phyloP scores from a whole-genome alignment of 2,113 vertebrate genomes.

The Clarias gariepinus region DNA sequence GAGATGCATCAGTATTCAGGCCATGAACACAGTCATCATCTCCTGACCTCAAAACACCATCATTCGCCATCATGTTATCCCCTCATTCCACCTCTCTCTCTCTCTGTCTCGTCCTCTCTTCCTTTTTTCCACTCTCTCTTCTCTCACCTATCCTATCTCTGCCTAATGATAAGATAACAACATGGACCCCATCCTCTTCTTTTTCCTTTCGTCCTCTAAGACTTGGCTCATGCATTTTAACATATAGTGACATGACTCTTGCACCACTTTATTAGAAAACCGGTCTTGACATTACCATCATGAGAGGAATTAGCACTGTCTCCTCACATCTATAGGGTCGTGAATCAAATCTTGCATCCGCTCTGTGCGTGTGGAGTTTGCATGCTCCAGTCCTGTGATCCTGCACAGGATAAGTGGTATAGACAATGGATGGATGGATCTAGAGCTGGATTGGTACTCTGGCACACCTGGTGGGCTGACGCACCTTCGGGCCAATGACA shows the following conservation, averaged over 20 bases:
- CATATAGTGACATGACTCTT: neutral
- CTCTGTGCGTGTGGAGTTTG: too few relatives aligned
- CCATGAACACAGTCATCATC: constrained; percentile 56
- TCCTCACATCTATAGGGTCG: too few relatives aligned
- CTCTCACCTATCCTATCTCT: neutral
- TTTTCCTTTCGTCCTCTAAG: neutral
- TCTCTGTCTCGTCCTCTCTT: neutral
- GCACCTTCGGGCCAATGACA: too few relatives aligned
- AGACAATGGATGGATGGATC: too few relatives aligned
- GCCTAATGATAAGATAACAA: neutral
- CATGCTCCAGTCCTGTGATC: too few relatives aligned
- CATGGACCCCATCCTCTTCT: neutral
- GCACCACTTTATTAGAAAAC: neutral
- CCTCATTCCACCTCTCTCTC: neutral
- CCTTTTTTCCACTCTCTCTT: neutral
- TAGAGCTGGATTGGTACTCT: too few relatives aligned
- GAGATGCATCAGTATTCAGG: constrained; percentile 59
- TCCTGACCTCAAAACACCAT: constrained; percentile 39
- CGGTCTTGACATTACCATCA: neutral
- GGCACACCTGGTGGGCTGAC: too few relatives aligned
- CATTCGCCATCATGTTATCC: neutral
- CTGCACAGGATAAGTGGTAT: too few relatives aligned
- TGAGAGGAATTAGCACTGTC: neutral
- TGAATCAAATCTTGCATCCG: too few relatives aligned
- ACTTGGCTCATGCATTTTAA: neutral